Percentiles rank a stretch among this genome's conserved stretches.
Evolutionary conservation across 2,888 invertebrate species (phyloP).

Genomic region (Micoletzkya japonica): DNA sequence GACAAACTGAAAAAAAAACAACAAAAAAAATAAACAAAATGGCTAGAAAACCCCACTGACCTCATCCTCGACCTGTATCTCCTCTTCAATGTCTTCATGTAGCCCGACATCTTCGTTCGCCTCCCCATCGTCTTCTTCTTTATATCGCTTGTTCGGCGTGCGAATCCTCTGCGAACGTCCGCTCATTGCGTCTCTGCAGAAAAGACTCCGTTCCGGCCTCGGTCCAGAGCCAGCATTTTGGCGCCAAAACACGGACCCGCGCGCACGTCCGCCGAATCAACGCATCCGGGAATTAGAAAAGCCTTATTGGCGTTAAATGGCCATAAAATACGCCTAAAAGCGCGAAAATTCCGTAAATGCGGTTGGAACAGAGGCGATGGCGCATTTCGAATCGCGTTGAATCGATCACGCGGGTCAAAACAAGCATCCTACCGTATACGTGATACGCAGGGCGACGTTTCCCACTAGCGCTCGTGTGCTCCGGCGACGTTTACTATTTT

Average conservation of each 20-base stretch:
- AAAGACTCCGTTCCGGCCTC: not conserved
- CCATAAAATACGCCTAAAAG: too few relatives aligned
- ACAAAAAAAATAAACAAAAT: not conserved
- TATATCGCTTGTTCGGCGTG: slow-evolving; percentile 27
- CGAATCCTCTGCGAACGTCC: slow-evolving; percentile 19
- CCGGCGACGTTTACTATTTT: too few relatives aligned
- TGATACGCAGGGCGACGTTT: too few relatives aligned
- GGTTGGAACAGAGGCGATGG: too few relatives aligned
- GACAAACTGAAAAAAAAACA: too few relatives aligned
- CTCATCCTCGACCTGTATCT: slow-evolving; percentile 21
- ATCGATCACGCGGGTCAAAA: too few relatives aligned
- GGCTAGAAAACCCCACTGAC: not conserved
- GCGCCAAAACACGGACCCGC: slow-evolving; percentile 16
- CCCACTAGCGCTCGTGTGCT: too few relatives aligned
- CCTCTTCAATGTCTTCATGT: too few relatives aligned
- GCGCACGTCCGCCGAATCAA: too few relatives aligned
- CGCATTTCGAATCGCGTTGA: too few relatives aligned
- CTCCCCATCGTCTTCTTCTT: slow-evolving; percentile 6
- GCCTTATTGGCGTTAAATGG: not conserved
- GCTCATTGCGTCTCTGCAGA: slow-evolving; percentile 17
- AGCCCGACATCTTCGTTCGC: slow-evolving; percentile 10
- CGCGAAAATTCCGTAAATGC: too few relatives aligned
- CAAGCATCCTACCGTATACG: too few relatives aligned
- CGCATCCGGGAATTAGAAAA: not conserved
- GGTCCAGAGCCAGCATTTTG: slow-evolving; percentile 16